Evolutionary conservation across 2,113 vertebrate genomes (phyloP), one percentile per base, ranked within the genome.

Genomic region (Chloropsis hardwickii): DNA sequence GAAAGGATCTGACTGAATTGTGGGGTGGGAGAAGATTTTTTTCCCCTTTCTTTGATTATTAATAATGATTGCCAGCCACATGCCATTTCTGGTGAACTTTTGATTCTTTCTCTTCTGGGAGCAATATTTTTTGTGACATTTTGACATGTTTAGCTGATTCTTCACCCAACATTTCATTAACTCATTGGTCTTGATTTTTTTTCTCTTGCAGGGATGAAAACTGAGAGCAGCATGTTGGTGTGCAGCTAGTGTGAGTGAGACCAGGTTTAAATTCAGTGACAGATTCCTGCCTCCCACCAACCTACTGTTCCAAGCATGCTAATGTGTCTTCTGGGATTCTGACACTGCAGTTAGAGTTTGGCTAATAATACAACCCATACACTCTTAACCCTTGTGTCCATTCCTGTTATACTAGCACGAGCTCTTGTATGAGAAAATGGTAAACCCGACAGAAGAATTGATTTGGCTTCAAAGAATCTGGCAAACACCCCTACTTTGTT

Each of bases 131-230:
- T 80, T 70, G 51, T 94, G 92, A 31, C 56, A 40, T 65, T 97
- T 90, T 80, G 82, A 91, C 87, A 74, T 81, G 76, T 95, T 86
- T 93, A 88, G 79, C 71, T 96, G 85, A 70, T 95, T 96, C 79
- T 91, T 95, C 79, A 92, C 48, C 54, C 0, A 1, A 90, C 90
- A 94, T 93, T 91, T 96, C 78, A 94, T 93, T 94, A 95, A 94
- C 39, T 82, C 62, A 9, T 50, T 90, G 67, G 44, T 90, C 74
- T 90, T 86, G 62, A 72, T 86, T 85, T 95, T 94, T 95, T 92
- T 92, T 58, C 35, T 76, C 78, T 86, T 90, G 19, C 56, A 90
- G 56, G 47, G 64, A 73, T 83, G 85, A 86, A 91, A 96, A 92
- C 14, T 82, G 81, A 93, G 79, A 92, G 81, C 71, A 94, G 58